phyloP scores from a whole-genome alignment of 2,113 vertebrate species.

The Campylomormyrus numenius region DNA sequence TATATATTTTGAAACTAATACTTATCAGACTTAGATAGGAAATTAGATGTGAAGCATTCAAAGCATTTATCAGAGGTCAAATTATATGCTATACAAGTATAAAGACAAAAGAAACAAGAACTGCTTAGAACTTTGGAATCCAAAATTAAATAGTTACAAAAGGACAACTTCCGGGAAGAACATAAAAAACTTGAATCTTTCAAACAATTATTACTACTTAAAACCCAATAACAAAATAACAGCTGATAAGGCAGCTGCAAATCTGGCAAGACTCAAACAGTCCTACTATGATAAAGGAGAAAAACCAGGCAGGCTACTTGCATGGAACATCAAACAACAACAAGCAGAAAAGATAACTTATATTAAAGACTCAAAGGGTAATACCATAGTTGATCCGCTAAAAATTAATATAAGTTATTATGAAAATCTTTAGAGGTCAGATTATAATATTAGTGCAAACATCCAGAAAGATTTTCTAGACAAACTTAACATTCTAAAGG shows the following conservation, averaged over 20 bases:
- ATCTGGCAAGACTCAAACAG: background rate
- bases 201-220: background rate
- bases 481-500: background rate
- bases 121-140: background rate
- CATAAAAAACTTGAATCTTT: background rate
- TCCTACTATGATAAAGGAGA: background rate
- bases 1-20: no score
- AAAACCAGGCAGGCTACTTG: background rate
- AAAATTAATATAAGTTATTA: slow-evolving; percentile 2
- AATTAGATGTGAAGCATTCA: background rate
- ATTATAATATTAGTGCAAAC: background rate
- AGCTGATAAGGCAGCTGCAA: background rate
- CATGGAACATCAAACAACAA: no score
- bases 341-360: background rate
- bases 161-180: no score
- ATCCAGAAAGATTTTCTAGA: background rate
- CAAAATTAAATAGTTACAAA: background rate
- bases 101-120: background rate
- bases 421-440: background rate
- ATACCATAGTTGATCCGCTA: background rate
- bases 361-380: background rate
- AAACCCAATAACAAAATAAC: background rate
- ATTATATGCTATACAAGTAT: background rate
- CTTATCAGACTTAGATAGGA: no score
- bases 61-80: background rate